Evolutionary conservation across 2,113 vertebrate species (phyloP).

Genomic region (Pluvialis apricaria): DNA sequence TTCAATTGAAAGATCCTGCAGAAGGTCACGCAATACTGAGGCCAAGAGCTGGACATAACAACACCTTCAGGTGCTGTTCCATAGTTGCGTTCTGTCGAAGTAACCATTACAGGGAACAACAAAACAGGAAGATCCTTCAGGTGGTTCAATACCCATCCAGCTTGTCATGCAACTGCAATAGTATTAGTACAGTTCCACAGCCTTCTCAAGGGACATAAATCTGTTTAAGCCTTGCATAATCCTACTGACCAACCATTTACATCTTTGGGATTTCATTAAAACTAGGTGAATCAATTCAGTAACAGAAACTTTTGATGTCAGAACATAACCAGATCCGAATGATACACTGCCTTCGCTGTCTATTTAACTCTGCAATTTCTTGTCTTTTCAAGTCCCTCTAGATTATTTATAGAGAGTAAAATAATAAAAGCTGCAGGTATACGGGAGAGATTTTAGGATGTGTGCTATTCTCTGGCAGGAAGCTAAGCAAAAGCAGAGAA

Average conservation of each 20-base stretch:
- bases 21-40: neutral
- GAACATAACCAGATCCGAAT: neutral
- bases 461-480: neutral
- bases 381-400: neutral
- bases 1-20: neutral
- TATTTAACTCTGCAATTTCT: neutral
- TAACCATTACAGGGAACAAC: neutral
- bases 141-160: neutral
- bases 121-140: neutral
- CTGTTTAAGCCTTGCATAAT: neutral
- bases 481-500: neutral
- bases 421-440: neutral
- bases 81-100: fast-evolving
- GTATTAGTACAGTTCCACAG: neutral
- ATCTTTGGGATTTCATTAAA: neutral
- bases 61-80: neutral
- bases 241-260: neutral
- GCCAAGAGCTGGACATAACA: neutral
- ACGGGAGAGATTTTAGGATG: neutral
- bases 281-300: neutral
- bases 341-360: neutral
- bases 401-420: neutral
- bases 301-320: neutral
- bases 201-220: neutral
- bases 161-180: neutral